A percentile compares a stretch with the other conserved stretches of the same genome.
Conservation (phyloP, 2,113 vertebrate species). For the Myotis davidii region DNA sequence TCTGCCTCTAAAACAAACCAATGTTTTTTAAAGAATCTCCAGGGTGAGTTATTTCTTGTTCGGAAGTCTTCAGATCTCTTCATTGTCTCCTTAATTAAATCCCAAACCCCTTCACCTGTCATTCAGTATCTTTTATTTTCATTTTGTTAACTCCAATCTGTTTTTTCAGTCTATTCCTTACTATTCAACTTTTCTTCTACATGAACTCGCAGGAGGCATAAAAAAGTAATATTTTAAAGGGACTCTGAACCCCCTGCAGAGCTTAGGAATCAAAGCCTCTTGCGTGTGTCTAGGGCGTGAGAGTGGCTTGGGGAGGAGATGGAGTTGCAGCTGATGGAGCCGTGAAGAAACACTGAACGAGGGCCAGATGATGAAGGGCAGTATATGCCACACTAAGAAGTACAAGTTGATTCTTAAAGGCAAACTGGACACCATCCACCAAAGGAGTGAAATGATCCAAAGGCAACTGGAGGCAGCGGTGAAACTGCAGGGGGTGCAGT, state of each 20-base stretch:
- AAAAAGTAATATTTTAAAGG: not conserved
- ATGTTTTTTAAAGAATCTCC: not conserved
- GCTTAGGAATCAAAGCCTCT: not conserved
- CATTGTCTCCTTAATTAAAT: not conserved
- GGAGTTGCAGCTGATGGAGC: not conserved
- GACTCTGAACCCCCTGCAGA: not conserved
- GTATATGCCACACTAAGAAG: not conserved
- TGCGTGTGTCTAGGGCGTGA: not conserved
- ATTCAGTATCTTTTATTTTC: not conserved
- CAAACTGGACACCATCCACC: not conserved
- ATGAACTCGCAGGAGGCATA: not conserved
- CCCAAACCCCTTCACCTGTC: not conserved
- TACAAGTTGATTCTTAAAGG: not conserved
- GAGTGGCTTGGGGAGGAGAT: not conserved
- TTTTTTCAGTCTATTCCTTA: constrained; percentile 6
- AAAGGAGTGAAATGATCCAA: not conserved
- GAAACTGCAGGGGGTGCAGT: not conserved
- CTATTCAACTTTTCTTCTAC: not conserved
- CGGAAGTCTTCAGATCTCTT: not conserved
- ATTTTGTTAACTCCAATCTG: not conserved
- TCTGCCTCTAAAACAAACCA: not conserved
- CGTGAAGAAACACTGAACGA: not conserved
- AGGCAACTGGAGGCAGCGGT: not conserved
- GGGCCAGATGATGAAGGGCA: not conserved
- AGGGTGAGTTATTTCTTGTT: not conserved